phyloP scores from a whole-genome alignment of 2,888 invertebrate genomes.

The Ferdinandea cuprea region DNA sequence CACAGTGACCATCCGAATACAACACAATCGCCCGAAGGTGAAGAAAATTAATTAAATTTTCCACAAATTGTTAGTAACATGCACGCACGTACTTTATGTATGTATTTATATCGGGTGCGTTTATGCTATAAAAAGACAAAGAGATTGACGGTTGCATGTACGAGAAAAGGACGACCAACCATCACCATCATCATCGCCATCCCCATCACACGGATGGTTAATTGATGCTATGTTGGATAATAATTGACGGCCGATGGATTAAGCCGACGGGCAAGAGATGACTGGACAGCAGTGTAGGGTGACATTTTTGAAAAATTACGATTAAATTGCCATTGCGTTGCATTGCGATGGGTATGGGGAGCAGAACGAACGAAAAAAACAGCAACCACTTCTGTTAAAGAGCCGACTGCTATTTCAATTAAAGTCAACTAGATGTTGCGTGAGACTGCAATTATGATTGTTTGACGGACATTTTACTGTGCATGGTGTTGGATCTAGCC shows the following conservation, averaged over 20 bases:
- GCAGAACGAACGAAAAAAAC: too few species aligned
- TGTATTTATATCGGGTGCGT: background rate
- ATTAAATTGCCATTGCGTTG: conserved; percentile 43
- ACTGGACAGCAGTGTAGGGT: conserved; percentile 42
- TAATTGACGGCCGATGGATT: conserved; percentile 66
- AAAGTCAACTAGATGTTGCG: conserved; percentile 21
- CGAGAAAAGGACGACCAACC: conserved; percentile 2
- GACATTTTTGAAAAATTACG: conserved; percentile 62
- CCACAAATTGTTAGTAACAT: conserved; percentile 41
- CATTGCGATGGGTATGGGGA: background rate
- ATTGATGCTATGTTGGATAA: conserved; percentile 64
- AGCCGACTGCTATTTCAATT: conserved; percentile 32
- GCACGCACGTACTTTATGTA: background rate
- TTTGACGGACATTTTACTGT: conserved; percentile 15
- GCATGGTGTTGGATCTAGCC: background rate
- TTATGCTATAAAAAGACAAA: background rate
- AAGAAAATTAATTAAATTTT: conserved; percentile 72
- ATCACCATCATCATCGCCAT: background rate
- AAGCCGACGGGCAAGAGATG: conserved; percentile 47
- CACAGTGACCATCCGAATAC: background rate
- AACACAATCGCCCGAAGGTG: conserved; percentile 59
- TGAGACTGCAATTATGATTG: conserved; percentile 19
- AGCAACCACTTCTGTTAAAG: background rate
- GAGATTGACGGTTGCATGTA: background rate
- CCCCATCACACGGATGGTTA: conserved; percentile 52